phyloP scores from a whole-genome alignment of 2,888 invertebrate species.

The Trichogramma dendrolimi region DNA sequence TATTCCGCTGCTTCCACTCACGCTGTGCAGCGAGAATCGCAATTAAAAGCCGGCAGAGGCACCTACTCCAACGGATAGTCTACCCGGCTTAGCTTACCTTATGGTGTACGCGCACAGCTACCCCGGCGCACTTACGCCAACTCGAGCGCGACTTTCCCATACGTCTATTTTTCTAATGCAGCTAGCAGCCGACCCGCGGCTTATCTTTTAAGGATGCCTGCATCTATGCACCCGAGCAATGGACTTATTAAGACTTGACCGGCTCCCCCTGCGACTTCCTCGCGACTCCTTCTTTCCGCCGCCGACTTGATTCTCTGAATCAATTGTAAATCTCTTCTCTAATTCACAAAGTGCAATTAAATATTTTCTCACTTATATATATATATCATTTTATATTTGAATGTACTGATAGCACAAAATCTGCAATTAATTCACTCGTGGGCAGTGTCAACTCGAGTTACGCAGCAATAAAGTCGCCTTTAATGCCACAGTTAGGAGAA shows the following conservation, averaged over 20 bases:
- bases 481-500: too few species aligned
- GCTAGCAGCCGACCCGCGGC: neutral
- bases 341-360: too few species aligned
- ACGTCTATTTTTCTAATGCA: slow-evolving; percentile 3
- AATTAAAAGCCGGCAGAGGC: slow-evolving; percentile 19
- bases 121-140: slow-evolving; percentile 3
- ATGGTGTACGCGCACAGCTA: neutral
- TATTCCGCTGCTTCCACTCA: slow-evolving; percentile 9
- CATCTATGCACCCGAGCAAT: neutral
- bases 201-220: neutral
- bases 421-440: neutral
- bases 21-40: slow-evolving; percentile 25
- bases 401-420: too few species aligned
- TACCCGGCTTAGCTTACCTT: neutral
- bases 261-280: neutral
- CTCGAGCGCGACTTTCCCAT: neutral
- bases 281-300: too few species aligned
- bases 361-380: too few species aligned
- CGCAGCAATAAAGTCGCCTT: too few species aligned
- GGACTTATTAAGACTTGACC: slow-evolving; percentile 23
- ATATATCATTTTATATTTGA: too few species aligned
- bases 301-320: too few species aligned
- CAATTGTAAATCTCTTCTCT: too few species aligned
- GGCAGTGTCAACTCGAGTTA: too few species aligned
- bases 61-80: too few species aligned